These are phyloP conservation scores for Sceloporus undulatus DNA, from an alignment of 2,113 vertebrate genomes.

Conservation along the genomic window DNA sequence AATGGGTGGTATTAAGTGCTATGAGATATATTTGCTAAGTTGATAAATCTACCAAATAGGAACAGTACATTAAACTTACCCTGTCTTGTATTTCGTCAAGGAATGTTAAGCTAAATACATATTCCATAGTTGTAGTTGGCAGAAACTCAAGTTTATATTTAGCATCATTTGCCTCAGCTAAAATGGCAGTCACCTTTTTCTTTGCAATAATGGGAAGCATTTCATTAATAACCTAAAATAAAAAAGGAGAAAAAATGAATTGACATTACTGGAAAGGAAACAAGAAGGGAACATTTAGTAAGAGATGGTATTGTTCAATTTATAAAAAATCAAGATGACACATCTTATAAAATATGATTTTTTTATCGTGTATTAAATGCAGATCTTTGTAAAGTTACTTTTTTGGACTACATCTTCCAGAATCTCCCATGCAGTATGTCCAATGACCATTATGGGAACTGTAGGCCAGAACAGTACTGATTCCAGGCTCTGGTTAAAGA, in stretches of 20 bases:
- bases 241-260: slow-evolving; percentile 28
- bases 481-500: neutral
- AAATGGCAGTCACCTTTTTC: slow-evolving; percentile 81
- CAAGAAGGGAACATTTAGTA: neutral
- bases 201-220: slow-evolving; percentile 83
- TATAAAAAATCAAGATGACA: neutral
- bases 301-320: neutral
- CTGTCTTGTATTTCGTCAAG: slow-evolving; percentile 86
- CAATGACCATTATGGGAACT: neutral
- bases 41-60: neutral
- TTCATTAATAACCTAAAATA: slow-evolving; percentile 79
- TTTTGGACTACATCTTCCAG: neutral
- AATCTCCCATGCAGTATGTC: too few species aligned
- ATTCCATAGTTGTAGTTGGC: slow-evolving; percentile 80
- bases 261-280: neutral
- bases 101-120: slow-evolving; percentile 82
- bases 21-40: too few species aligned
- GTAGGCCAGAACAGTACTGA: too few species aligned
- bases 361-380: neutral
- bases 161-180: slow-evolving; percentile 82
- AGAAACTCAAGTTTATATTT: slow-evolving; percentile 82
- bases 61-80: slow-evolving; percentile 70
- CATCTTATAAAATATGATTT: neutral
- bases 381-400: neutral
- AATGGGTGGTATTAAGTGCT: too few species aligned